Evolutionary conservation across 2,888 invertebrate species (phyloP).

Genomic region (Tenthredo livida): DNA sequence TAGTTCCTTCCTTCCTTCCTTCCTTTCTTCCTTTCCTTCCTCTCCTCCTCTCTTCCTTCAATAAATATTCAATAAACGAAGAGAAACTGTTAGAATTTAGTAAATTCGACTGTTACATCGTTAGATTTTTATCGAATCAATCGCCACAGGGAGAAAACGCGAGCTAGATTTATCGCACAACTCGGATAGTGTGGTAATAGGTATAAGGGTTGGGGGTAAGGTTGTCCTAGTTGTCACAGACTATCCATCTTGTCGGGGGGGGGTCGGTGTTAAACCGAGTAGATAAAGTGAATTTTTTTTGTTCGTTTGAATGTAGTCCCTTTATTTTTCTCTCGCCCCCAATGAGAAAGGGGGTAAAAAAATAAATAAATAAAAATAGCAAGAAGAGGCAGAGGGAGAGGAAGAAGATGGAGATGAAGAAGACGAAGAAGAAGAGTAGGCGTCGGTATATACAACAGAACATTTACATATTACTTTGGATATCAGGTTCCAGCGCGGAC

Average conservation of each 20-base stretch:
- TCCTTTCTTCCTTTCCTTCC: not conserved
- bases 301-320: conserved; percentile 3
- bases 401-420: not conserved
- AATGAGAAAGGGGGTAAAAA: not conserved
- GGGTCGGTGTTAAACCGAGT: not conserved
- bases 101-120: not conserved
- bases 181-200: not conserved
- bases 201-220: not conserved
- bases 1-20: not conserved
- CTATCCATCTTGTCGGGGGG: not conserved
- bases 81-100: not conserved
- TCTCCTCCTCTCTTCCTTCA: no score
- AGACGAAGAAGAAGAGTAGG: not conserved
- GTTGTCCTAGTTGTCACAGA: conserved; percentile 17
- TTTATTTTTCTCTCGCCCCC: not conserved
- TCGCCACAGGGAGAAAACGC: conserved; percentile 9
- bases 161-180: conserved; percentile 14
- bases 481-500: not conserved
- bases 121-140: conserved; percentile 36
- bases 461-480: conserved; percentile 46
- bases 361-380: not conserved
- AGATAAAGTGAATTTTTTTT: not conserved
- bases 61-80: not conserved
- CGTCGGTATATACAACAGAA: not conserved
- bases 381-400: no score